Conservation (phyloP, 2,797 vertebrate genomes). For the Hirundo rustica region DNA sequence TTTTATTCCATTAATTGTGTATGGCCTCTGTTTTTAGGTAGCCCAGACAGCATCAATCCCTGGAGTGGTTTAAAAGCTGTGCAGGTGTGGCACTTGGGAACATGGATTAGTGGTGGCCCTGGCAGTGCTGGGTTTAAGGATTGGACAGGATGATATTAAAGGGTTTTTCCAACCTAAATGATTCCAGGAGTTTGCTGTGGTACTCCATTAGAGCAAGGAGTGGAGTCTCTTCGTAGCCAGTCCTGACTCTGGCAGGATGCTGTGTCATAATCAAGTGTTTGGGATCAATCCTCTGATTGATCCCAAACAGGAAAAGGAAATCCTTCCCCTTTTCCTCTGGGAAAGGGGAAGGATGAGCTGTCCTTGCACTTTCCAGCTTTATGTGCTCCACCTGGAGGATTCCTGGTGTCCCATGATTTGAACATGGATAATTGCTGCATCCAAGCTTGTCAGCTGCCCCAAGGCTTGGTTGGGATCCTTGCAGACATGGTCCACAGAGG, state of each 20-base stretch:
- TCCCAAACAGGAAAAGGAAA: too few relatives aligned
- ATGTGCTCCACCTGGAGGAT: fast-evolving
- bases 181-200: neutral
- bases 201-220: too few relatives aligned
- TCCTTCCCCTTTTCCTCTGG: too few relatives aligned
- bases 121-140: neutral
- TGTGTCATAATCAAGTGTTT: neutral
- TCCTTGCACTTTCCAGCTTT: neutral
- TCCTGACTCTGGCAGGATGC: too few relatives aligned
- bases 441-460: neutral
- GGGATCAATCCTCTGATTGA: neutral
- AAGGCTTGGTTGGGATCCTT: neutral
- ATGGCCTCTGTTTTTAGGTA: neutral
- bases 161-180: neutral
- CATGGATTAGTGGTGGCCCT: neutral
- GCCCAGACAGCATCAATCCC: neutral
- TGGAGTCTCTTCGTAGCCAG: neutral
- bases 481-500: fast-evolving
- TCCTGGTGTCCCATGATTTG: neutral
- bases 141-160: too few relatives aligned
- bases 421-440: fast-evolving
- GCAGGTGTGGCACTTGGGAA: neutral
- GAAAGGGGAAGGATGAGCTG: neutral
- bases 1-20: neutral
- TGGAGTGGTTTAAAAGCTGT: too few relatives aligned